A percentile compares a stretch with the other conserved stretches of the same genome.
These are phyloP conservation scores for Lithobates sylvaticus DNA, from an alignment of 2,797 vertebrate genomes.

Conservation along the genomic window DNA sequence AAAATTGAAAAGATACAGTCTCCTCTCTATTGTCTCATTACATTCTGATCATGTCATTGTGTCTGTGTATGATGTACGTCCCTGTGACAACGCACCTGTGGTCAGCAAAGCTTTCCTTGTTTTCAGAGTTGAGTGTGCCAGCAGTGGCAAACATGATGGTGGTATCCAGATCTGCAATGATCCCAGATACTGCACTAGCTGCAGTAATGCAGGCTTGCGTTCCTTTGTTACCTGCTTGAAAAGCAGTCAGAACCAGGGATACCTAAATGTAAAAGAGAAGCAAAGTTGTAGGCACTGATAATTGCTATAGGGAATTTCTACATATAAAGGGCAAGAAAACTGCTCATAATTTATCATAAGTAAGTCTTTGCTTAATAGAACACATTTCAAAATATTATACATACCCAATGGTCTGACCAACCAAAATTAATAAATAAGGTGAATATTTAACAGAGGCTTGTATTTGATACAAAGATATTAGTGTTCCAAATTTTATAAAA, in stretches of 20 bases:
- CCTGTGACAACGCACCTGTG: conserved; percentile 84
- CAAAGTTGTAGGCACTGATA: no score
- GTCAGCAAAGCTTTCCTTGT: conserved; percentile 96
- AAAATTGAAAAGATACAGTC: background rate
- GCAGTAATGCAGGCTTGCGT: conserved; percentile 98
- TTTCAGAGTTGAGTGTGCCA: conserved; percentile 93
- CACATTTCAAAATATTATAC: no score
- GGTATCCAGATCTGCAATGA: conserved; percentile 97
- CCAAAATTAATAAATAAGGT: no score
- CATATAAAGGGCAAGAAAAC: no score
- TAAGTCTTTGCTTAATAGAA: no score
- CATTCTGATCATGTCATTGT: background rate
- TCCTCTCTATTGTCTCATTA: background rate
- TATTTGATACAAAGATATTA: no score
- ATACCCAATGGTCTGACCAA: no score
- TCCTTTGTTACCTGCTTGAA: conserved; percentile 97
- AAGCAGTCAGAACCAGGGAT: conserved; percentile 93
- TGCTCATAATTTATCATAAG: no score
- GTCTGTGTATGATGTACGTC: no score
- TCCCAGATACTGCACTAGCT: conserved; percentile 93
- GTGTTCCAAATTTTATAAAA: no score
- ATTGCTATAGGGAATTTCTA: no score
- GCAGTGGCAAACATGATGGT: conserved; percentile 99
- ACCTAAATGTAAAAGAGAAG: conserved; percentile 79
- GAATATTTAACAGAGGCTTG: no score